Base-by-base conservation (phyloP, 2,113 vertebrate genomes). In the Rutilus rutilus region DNA sequence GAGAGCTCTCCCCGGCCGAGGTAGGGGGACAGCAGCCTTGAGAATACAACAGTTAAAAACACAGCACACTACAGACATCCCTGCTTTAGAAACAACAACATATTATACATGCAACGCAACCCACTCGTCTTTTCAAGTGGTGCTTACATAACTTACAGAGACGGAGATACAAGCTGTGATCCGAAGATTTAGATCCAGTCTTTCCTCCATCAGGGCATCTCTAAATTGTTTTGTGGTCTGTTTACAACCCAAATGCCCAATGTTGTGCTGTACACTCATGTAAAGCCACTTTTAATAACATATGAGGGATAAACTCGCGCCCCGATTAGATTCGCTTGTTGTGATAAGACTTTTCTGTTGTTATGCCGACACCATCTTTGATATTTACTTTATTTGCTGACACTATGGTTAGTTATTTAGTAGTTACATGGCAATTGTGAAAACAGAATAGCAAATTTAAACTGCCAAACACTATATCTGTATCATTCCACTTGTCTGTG, bases 1-100 rank as follows among this genome's bases (percentile, higher is more conserved):
- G 45, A 69, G 45, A 67, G 25, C 64, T 64, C 14, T 27, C 50
- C 52, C 50, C 65, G 42, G 62, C 30, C 47, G 11, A 30, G 42
- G 42, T 9, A 42, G 33, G 23, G 1, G 6, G 30, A 79, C 19
- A 23, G 4, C 79, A 82, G 45, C 45, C 62, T 27, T 21, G 6
- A 52, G 50, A 59, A 4, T 42, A 52, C 45, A 73, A 69, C n/a
- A 82, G n/a, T 23, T 54, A 50, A 73, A 36, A 39, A 59, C 23
- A 5, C 8, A 0, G 21, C 17, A 83, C 0, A 69, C 42, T 33
- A 36, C 17, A 69, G 27, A 33, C 45, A 69, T 17, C n/a, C 6
- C 21, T 59, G 78, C 27, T 82, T 52, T 47, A 69, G 17, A 82
- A 82, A 69, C 45, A 71, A 82, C 64, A 82, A 69, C 9, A 65